phyloP scores from a whole-genome alignment of 2,113 vertebrate species.

The Myrmophylax atrothorax region DNA sequence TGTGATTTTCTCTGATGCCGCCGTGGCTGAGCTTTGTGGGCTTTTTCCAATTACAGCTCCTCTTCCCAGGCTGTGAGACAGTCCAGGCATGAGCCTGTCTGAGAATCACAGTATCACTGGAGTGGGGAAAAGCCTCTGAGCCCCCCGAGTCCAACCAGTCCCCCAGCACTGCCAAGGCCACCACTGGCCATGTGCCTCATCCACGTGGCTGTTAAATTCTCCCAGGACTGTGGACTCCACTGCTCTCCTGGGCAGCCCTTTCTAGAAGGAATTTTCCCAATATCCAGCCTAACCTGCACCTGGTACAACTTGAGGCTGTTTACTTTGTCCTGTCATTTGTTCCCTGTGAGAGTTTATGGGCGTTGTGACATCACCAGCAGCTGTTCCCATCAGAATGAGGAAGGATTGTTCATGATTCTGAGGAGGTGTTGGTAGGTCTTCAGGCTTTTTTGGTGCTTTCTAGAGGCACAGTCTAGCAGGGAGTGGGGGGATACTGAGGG shows the following conservation, averaged over 20 bases:
- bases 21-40: not conserved
- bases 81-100: not conserved
- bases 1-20: not conserved
- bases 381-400: not conserved
- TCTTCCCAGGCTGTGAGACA: not conserved
- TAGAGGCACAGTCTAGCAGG: not conserved
- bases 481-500: not conserved
- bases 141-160: rapidly evolving
- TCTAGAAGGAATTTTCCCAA: not conserved
- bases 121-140: not conserved
- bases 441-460: not conserved
- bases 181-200: not conserved
- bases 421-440: not conserved
- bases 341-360: not conserved
- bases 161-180: not conserved
- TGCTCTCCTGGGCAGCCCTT: not conserved
- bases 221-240: not conserved
- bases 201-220: not conserved
- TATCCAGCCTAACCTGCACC: not conserved
- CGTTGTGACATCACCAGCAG: not conserved
- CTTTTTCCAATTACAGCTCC: not conserved
- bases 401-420: not conserved
- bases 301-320: not conserved
- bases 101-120: not conserved
- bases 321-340: not conserved